These are phyloP conservation scores for Calephelis nemesis DNA, from an alignment of 1,140 invertebrate species.

Conservation along the genomic window DNA sequence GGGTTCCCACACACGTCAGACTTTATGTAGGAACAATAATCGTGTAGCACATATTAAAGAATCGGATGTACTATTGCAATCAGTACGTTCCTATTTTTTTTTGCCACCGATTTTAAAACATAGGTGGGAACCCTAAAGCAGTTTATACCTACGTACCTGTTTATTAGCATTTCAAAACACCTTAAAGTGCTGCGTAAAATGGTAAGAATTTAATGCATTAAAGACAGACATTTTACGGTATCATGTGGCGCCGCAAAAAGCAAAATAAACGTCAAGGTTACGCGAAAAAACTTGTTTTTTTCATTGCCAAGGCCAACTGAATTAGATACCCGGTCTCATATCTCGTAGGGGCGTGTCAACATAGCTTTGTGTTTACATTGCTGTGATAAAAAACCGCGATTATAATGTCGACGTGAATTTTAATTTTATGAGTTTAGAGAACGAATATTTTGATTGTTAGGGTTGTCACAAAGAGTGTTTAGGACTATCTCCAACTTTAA, in stretches of 20 bases:
- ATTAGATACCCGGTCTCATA: constrained; percentile 73
- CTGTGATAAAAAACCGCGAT: constrained; percentile 52
- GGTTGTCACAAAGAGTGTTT: not conserved
- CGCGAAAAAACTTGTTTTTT: constrained; percentile 66
- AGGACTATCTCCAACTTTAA: not conserved
- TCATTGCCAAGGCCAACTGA: constrained; percentile 75
- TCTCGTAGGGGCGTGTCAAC: constrained; percentile 65
- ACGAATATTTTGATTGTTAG: constrained; percentile 11
- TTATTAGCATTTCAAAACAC: not conserved
- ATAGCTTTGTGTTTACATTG: constrained; percentile 66
- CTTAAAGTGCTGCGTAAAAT: not conserved
- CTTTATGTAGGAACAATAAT: too few species aligned
- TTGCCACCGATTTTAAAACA: too few species aligned
- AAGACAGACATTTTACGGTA: constrained; percentile 16
- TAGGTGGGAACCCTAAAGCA: too few species aligned
- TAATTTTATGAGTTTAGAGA: constrained; percentile 21
- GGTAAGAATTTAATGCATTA: constrained; percentile 3
- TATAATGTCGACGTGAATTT: constrained; percentile 38
- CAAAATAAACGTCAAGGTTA: constrained; percentile 55
- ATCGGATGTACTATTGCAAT: too few species aligned
- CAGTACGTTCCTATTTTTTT: too few species aligned
- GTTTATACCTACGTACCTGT: too few species aligned
- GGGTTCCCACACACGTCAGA: too few species aligned
- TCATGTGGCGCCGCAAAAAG: constrained; percentile 39
- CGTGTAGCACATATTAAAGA: too few species aligned